These are phyloP conservation scores for Gila robusta DNA, from an alignment of 2,797 vertebrate species.

Conservation along the genomic window DNA sequence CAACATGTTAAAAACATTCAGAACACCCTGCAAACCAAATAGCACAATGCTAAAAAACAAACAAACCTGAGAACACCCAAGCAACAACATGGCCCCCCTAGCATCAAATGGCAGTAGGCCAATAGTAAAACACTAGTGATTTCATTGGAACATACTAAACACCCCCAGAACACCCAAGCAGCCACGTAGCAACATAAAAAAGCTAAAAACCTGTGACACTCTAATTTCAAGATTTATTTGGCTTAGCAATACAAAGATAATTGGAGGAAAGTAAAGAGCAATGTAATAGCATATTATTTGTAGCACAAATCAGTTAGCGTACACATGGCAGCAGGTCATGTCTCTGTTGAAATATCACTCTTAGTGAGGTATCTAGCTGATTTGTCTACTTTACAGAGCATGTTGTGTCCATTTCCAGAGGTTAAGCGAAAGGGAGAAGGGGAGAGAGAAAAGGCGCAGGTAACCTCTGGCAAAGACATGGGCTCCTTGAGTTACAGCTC, in stretches of 20 bases:
- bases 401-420: background rate
- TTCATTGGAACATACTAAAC: too few relatives aligned
- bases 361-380: background rate
- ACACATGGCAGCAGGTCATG: background rate
- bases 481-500: slow-evolving; percentile 31
- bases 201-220: background rate
- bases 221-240: background rate
- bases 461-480: slow-evolving; percentile 21
- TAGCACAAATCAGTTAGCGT: background rate
- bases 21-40: too few relatives aligned
- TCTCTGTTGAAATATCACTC: background rate
- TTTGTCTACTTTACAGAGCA: background rate
- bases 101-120: too few relatives aligned
- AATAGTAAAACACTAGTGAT: too few relatives aligned
- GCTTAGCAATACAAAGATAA: background rate
- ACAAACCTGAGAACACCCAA: too few relatives aligned
- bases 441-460: background rate
- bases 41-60: too few relatives aligned
- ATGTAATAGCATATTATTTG: background rate
- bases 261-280: background rate
- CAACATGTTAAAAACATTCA: too few relatives aligned
- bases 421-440: background rate
- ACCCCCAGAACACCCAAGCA: too few relatives aligned
- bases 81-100: too few relatives aligned
- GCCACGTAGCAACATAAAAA: background rate